phyloP scores from a whole-genome alignment of 1,140 invertebrate genomes.

The Heliconius melpomene region DNA sequence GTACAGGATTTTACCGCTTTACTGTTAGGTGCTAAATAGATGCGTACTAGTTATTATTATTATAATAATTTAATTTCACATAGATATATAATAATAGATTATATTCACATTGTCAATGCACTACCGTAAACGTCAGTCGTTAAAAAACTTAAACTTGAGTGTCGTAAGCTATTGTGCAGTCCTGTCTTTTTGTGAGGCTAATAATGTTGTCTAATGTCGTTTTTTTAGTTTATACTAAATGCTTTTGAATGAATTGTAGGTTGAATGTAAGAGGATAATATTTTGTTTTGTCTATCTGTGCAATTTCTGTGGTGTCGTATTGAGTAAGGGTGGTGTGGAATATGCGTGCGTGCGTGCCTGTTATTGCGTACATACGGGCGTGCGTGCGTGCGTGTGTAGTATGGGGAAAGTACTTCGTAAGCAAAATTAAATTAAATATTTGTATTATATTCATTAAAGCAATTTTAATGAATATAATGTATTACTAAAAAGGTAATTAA shows the following conservation, averaged over 20 bases:
- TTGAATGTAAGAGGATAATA: neutral
- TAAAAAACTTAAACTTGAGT: neutral
- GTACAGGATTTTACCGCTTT: neutral
- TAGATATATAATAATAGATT: constrained; percentile 10
- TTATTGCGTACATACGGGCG: neutral
- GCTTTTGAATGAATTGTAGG: neutral
- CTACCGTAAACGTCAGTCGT: neutral
- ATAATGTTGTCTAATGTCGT: neutral
- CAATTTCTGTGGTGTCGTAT: neutral
- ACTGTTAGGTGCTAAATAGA: neutral
- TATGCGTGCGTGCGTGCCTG: neutral
- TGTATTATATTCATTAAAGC: no score
- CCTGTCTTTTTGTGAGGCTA: neutral
- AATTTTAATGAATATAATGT: no score
- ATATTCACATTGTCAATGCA: constrained; percentile 8
- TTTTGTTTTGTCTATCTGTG: neutral
- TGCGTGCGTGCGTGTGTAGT: neutral
- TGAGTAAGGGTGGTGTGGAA: neutral
- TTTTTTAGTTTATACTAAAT: neutral
- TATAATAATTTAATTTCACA: neutral
- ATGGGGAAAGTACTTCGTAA: neutral
- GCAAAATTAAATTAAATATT: no score
- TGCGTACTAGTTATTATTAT: constrained; percentile 6
- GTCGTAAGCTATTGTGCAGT: neutral
- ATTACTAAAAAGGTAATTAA: no score